Percentiles rank a stretch among this genome's conserved stretches.
Evolutionary conservation across 2,888 invertebrate genomes (phyloP).

Genomic region (Scaptomyza reducta): DNA sequence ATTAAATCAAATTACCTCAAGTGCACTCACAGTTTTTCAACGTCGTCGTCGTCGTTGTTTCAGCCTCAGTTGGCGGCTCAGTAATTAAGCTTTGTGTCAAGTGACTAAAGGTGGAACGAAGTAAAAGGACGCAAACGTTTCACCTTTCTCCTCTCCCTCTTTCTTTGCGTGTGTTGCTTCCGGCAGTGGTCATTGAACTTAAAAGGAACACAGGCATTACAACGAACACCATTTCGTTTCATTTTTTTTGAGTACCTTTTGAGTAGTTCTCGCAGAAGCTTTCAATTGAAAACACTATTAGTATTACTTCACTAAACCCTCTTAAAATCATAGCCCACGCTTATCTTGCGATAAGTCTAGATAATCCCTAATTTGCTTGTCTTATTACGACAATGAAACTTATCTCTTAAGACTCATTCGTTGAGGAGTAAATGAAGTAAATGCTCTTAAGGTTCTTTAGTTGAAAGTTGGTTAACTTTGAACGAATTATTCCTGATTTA

Average conservation of each 20-base stretch:
- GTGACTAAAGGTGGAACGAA: slow-evolving; percentile 19
- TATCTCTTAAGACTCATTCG: neutral
- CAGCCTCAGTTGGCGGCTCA: slow-evolving; percentile 33
- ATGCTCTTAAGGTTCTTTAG: neutral
- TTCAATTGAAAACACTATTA: slow-evolving; percentile 54
- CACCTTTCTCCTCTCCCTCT: slow-evolving; percentile 8
- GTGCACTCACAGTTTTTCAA: slow-evolving; percentile 69
- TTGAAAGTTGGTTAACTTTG: no score
- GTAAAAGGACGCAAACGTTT: neutral
- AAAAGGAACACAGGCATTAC: slow-evolving; percentile 11
- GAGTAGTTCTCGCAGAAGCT: slow-evolving; percentile 5
- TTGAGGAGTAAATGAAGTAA: no score
- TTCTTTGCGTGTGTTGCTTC: slow-evolving; percentile 33
- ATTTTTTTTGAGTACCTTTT: slow-evolving; percentile 2
- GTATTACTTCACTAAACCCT: no score
- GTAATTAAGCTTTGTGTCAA: slow-evolving; percentile 70
- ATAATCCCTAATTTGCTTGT: no score
- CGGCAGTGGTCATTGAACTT: slow-evolving; percentile 58
- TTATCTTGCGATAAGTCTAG: no score
- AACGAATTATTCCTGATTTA: no score
- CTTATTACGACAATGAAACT: no score
- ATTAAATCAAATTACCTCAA: slow-evolving; percentile 80
- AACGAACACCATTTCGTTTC: neutral
- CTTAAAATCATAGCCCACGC: no score
- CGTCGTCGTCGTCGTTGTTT: slow-evolving; percentile 20